phyloP scores from a whole-genome alignment of 2,113 vertebrate species.

The Isichthys henryi region DNA sequence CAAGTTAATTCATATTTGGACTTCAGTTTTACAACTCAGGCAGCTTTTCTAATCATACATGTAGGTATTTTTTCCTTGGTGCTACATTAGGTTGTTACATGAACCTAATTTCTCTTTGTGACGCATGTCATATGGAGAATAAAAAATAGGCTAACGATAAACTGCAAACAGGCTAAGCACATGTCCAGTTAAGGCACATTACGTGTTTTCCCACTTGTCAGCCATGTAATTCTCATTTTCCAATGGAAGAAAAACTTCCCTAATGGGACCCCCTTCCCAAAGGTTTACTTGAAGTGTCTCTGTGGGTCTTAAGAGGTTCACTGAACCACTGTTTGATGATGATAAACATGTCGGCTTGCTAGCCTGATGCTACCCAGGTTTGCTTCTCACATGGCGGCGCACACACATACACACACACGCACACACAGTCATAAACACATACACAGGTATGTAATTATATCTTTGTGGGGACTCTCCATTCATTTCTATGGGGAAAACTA shows the following conservation, averaged over 20 bases:
- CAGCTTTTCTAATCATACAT: background rate
- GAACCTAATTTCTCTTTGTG: background rate
- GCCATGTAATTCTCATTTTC: background rate
- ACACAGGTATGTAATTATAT: background rate
- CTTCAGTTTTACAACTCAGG: background rate
- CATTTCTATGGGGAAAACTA: too few relatives aligned
- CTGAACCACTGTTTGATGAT: background rate
- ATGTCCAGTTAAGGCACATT: background rate
- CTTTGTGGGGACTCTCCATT: too few relatives aligned
- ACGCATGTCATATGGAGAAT: background rate
- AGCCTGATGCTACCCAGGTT: background rate
- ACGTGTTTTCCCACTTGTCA: background rate
- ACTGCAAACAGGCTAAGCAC: background rate
- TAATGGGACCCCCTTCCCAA: background rate
- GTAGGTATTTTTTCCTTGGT: background rate
- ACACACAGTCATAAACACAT: background rate
- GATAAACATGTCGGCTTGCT: slow-evolving; percentile 7
- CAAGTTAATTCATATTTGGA: background rate
- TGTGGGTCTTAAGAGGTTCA: background rate
- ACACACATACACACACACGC: background rate
- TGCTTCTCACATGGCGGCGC: background rate
- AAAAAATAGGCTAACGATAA: background rate
- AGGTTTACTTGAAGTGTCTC: background rate
- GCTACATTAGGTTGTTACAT: background rate
- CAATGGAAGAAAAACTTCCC: background rate